phyloP scores from a whole-genome alignment of 2,113 vertebrate species.

The Chloroceryle aenea region DNA sequence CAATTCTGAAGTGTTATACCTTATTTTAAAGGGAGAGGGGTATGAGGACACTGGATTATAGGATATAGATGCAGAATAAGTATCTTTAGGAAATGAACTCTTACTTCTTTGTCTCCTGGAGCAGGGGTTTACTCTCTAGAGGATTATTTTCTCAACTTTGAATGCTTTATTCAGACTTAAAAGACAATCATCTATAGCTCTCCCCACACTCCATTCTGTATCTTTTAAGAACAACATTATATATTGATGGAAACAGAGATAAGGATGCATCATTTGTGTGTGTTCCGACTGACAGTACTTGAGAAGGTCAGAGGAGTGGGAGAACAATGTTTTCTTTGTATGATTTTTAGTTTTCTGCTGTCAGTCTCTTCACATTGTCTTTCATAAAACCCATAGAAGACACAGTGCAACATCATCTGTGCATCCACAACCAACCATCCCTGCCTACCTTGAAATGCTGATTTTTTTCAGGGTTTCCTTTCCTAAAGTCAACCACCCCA shows the following conservation, averaged over 20 bases:
- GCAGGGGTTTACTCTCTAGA: background rate
- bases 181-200: background rate
- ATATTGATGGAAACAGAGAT: background rate
- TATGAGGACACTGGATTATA: background rate
- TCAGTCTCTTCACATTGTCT: background rate
- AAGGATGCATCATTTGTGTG: background rate
- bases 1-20: background rate
- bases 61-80: background rate
- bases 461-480: background rate
- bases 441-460: background rate
- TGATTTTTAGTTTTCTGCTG: background rate
- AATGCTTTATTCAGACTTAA: background rate
- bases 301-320: background rate
- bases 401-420: background rate
- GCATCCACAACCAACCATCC: accelerated
- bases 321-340: background rate
- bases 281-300: background rate
- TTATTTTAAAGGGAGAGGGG: background rate
- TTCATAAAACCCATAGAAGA: background rate
- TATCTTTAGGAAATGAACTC: background rate
- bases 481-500: background rate
- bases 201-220: background rate
- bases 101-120: background rate
- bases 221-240: background rate
- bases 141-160: background rate